Conservation (phyloP, 2,888 invertebrate species). For the Orthonevra nobilis region DNA sequence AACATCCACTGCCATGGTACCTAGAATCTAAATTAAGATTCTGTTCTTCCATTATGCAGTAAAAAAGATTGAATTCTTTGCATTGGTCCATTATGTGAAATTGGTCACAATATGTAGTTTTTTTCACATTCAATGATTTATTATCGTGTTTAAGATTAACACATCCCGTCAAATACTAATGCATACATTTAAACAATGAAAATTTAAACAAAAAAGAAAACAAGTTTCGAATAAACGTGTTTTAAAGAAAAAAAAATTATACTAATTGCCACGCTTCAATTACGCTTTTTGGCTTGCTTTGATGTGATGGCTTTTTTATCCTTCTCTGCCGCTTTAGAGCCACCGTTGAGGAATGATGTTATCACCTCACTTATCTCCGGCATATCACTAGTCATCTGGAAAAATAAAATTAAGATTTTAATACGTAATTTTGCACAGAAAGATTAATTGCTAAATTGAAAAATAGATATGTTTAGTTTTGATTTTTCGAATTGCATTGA, state of each 20-base stretch:
- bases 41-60: no score
- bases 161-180: no score
- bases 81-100: no score
- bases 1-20: no score
- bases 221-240: slow-evolving; percentile 36
- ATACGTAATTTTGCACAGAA: background rate
- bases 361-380: slow-evolving; percentile 98
- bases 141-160: slow-evolving; percentile 16
- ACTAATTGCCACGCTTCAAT: slow-evolving; percentile 71
- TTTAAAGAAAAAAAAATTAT: slow-evolving; percentile 34
- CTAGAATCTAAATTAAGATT: no score
- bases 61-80: no score
- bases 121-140: no score
- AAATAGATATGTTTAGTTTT: no score
- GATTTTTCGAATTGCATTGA: no score
- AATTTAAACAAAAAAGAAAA: slow-evolving; percentile 18
- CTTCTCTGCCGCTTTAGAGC: slow-evolving; percentile 79
- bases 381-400: slow-evolving; percentile 91
- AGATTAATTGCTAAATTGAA: background rate
- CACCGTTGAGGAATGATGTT: slow-evolving; percentile 91
- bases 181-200: background rate
- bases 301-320: slow-evolving; percentile 77
- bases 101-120: no score
- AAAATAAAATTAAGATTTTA: slow-evolving; percentile 79
- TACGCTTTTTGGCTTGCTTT: slow-evolving; percentile 79